Percentiles rank a stretch among this genome's conserved stretches.
phyloP scores from a whole-genome alignment of 2,888 invertebrate genomes.

The Cremastobaeus sp. region DNA sequence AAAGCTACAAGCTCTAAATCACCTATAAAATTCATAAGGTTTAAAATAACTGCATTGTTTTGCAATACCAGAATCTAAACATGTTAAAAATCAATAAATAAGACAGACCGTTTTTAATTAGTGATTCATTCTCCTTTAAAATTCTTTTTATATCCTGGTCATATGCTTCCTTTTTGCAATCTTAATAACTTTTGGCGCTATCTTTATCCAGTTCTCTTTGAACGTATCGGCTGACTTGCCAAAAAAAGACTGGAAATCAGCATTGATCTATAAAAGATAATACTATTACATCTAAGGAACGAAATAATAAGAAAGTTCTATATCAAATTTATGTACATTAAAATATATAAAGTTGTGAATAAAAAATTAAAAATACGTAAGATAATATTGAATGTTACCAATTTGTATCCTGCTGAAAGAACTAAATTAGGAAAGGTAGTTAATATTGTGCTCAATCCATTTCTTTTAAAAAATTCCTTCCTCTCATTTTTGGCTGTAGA shows the following conservation, averaged over 20 bases:
- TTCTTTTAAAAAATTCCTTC: too few relatives aligned
- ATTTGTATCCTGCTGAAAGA: too few relatives aligned
- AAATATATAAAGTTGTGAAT: too few relatives aligned
- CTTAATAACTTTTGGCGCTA: slow-evolving; percentile 1
- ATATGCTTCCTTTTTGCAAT: neutral
- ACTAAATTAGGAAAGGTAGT: too few relatives aligned
- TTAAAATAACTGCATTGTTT: neutral
- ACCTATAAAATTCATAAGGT: neutral
- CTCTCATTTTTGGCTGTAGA: too few relatives aligned
- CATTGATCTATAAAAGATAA: slow-evolving; percentile 4
- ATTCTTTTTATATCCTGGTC: neutral
- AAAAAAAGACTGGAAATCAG: slow-evolving; percentile 6
- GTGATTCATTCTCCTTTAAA: neutral
- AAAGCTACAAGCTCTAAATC: slow-evolving; percentile 9
- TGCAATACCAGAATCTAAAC: neutral
- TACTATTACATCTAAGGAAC: too few relatives aligned
- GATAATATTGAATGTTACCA: too few relatives aligned
- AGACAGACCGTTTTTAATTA: neutral
- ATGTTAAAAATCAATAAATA: slow-evolving; percentile 3
- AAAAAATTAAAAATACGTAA: too few relatives aligned
- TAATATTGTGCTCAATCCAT: too few relatives aligned
- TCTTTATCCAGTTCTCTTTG: neutral
- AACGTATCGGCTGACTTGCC: neutral
- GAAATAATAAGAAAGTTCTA: too few relatives aligned
- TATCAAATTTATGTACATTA: neutral